Base-by-base conservation (phyloP, 2,797 vertebrate genomes). In the Sibirionetta formosa region DNA sequence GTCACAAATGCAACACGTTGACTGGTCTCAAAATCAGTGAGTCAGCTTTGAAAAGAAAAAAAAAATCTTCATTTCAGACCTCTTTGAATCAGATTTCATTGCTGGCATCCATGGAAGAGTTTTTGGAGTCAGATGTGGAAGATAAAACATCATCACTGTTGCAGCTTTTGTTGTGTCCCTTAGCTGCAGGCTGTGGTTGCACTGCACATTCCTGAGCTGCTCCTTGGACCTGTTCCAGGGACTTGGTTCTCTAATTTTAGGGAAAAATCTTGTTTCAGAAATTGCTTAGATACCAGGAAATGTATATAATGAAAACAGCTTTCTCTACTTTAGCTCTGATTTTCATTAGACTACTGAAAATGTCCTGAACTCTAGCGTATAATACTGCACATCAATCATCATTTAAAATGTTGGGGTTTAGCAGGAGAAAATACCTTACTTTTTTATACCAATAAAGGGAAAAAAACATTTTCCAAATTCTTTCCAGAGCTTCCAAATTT, bases 111-210 rank as follows among this genome's bases (percentile, higher is more conserved):
- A 36, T 23, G n/a, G 20, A 88, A 77, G 29, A 16, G 44, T 42
- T 92, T 71, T 18, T 86, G 60, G 83, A 90, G 35, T 53, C 71
- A 75, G 36, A 60, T 76, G 44, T 64, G 57, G 64, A 84, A 82
- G 81, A 85, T 84, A 88, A 92, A 89, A 50, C 76, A 80, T 80
- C 86, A 86, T 51, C 42, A 27, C 40, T 78, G 27, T 72, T 92
- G 78, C 54, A 93, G 73, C 65, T 95, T 96, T 63, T 93, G 76
- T 93, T 85, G 78, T 91, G 65, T 78, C 83, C 78, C 79, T 58
- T 85, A 79, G 79, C 81, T 91, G 63, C 69, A 93, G 75, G 88
- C 71, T 85, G 75, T 69, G 84, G 88, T 76, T 94, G 44, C 1
- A 1, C 57, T 91, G 42, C 90, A 91, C 81, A 92, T 92, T 96